These are phyloP conservation scores for Gambusia yucatana DNA, from an alignment of 2,797 vertebrate species.

Conservation along the genomic window DNA sequence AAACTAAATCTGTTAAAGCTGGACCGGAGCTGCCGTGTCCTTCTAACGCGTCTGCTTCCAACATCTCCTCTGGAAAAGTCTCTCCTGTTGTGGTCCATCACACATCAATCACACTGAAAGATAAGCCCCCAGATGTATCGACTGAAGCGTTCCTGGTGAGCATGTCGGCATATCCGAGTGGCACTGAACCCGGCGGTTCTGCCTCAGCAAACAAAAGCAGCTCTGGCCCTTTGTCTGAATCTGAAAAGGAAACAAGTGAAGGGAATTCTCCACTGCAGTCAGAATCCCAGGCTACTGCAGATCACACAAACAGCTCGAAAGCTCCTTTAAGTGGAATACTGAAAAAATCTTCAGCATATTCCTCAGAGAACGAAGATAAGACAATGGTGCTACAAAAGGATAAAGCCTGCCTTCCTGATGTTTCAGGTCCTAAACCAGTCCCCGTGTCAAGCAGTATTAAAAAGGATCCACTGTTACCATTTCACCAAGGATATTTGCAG, in stretches of 20 bases:
- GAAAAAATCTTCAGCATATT: slow-evolving; percentile 77
- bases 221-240: slow-evolving; percentile 62
- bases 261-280: slow-evolving; percentile 51
- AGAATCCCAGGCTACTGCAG: slow-evolving; percentile 69
- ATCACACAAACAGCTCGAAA: slow-evolving; percentile 82
- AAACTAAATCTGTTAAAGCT: slow-evolving; percentile 71
- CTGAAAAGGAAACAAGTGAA: slow-evolving; percentile 49
- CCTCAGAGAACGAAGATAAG: slow-evolving; percentile 61
- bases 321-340: slow-evolving; percentile 87
- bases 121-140: slow-evolving; percentile 95
- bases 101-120: slow-evolving; percentile 86
- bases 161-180: slow-evolving; percentile 75
- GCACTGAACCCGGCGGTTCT: slow-evolving; percentile 63
- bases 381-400: slow-evolving; percentile 52
- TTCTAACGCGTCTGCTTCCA: slow-evolving; percentile 42
- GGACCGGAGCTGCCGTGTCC: slow-evolving; percentile 58
- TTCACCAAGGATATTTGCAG: slow-evolving; percentile 74
- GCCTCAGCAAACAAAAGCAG: slow-evolving; percentile 67
- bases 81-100: slow-evolving; percentile 67
- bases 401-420: slow-evolving; percentile 33
- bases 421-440: slow-evolving; percentile 52
- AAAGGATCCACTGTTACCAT: slow-evolving; percentile 64
- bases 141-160: slow-evolving; percentile 92
- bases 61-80: slow-evolving; percentile 56
- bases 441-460: slow-evolving; percentile 58